phyloP scores from a whole-genome alignment of 2,888 invertebrate species.

The Tenthredo distinguenda region DNA sequence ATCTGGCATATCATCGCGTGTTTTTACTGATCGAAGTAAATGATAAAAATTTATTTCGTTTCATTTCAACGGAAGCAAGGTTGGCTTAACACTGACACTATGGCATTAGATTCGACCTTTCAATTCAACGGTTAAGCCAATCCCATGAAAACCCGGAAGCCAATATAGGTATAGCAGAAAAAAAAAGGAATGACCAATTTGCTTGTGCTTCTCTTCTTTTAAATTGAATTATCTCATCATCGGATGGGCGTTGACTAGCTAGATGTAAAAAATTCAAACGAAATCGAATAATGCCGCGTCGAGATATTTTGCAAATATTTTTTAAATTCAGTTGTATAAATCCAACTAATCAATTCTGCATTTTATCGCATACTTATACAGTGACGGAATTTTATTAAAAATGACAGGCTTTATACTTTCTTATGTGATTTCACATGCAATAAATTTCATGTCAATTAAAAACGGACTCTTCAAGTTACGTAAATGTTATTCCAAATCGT shows the following conservation, averaged over 20 bases:
- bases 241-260: neutral
- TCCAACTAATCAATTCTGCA: neutral
- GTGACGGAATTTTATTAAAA: neutral
- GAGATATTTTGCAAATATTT: neutral
- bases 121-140: constrained; percentile 24
- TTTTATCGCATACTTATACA: neutral
- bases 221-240: neutral
- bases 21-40: neutral
- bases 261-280: neutral
- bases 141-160: constrained; percentile 30
- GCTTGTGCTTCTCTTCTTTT: neutral
- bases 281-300: neutral
- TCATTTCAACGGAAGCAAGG: constrained; percentile 32
- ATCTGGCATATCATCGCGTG: neutral
- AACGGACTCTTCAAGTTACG: neutral
- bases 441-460: neutral
- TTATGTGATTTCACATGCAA: neutral
- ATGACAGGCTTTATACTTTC: neutral
- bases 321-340: neutral
- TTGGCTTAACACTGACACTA: constrained; percentile 18
- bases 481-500: neutral
- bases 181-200: neutral
- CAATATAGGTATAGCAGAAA: neutral
- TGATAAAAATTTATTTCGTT: neutral
- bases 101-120: constrained; percentile 35